A percentile compares a stretch with the other conserved stretches of the same genome.
phyloP scores from a whole-genome alignment of 1,140 invertebrate species.

The Dolichoris vasculosae region DNA sequence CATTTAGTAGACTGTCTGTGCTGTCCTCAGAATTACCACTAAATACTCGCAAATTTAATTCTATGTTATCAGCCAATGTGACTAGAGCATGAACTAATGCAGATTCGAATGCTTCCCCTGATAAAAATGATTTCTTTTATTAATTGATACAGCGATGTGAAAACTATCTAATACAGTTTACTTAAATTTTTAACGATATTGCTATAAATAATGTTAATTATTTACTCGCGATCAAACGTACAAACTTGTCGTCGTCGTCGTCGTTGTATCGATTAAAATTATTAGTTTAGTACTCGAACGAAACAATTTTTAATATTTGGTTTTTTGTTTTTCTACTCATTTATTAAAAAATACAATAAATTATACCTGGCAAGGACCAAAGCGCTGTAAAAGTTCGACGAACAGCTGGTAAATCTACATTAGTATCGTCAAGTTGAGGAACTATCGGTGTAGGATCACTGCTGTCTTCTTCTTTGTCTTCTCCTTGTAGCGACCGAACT shows the following conservation, averaged over 20 bases:
- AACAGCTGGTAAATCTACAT: conserved; percentile 78
- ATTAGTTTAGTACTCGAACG: too few species aligned
- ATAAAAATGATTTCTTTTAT: conserved; percentile 54
- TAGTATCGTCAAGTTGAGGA: conserved; percentile 74
- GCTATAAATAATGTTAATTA: background rate
- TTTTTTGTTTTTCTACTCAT: background rate
- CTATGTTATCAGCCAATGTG: conserved; percentile 82
- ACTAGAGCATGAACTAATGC: conserved; percentile 88
- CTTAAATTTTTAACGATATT: background rate
- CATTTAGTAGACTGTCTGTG: conserved; percentile 79
- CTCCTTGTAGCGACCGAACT: conserved; percentile 82
- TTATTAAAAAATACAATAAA: conserved; percentile 43
- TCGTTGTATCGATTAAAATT: too few species aligned
- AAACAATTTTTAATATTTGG: too few species aligned
- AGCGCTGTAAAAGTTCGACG: conserved; percentile 79
- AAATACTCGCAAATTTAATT: conserved; percentile 82
- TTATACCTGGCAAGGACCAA: conserved; percentile 71
- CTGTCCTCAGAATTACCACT: conserved; percentile 67
- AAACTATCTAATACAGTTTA: background rate
- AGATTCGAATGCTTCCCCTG: conserved; percentile 78
- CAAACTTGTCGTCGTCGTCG: too few species aligned
- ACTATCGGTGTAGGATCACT: conserved; percentile 75
- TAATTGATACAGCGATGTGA: background rate
- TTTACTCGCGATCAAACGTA: too few species aligned
- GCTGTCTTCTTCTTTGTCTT: conserved; percentile 90